Base-by-base conservation (phyloP, 2,888 invertebrate species). In the Notocelia uddmanniana region DNA sequence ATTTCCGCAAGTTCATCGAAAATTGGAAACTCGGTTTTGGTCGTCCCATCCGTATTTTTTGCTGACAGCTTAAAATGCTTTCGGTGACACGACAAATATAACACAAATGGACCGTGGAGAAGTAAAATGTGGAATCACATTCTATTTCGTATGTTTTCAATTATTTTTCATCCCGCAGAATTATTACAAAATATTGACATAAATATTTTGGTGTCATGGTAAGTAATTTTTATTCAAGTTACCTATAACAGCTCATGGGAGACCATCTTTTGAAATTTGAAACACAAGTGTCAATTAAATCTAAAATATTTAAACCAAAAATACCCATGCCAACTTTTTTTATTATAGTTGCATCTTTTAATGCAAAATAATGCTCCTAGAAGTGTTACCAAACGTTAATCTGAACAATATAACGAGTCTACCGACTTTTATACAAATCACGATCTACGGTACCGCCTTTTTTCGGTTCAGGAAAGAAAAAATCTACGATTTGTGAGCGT, bases 401-500 rank as follows among this genome's bases (percentile, higher is more conserved):
- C n/a, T 58, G 34, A 50, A 31, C 54, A 55, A 45, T n/a, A n/a
- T n/a, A 15, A 45, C 45, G 45, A 52, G 18, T 60, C 60, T 62
- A 26, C 13, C 41, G 37, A 52, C 18, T 50, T 60, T 68, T 41
- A 41, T 62, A 41, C 34, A 67, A 62, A 63, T 34, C 60, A 60
- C 79, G 31, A 74, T 85, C 83, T 83, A 23, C 81, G 81, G 19
- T 68, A 52, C 57, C 77, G 78, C 82, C 83, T 85, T 80, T 80
- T 81, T 78, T 78, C 79, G 78, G 76, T 77, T 74, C 74, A 75
- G 78, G 76, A 80, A 82, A 85, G 85, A 81, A 84, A 83, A 80
- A 80, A 82, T 82, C 80, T 62, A 64, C 79, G 78, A 81, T 77
- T 76, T 79, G 76, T 79, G 81, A 80, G 83, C 83, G 83, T 87